These are phyloP conservation scores for Actinemys pallida DNA, from an alignment of 2,113 vertebrate genomes.

Conservation along the genomic window DNA sequence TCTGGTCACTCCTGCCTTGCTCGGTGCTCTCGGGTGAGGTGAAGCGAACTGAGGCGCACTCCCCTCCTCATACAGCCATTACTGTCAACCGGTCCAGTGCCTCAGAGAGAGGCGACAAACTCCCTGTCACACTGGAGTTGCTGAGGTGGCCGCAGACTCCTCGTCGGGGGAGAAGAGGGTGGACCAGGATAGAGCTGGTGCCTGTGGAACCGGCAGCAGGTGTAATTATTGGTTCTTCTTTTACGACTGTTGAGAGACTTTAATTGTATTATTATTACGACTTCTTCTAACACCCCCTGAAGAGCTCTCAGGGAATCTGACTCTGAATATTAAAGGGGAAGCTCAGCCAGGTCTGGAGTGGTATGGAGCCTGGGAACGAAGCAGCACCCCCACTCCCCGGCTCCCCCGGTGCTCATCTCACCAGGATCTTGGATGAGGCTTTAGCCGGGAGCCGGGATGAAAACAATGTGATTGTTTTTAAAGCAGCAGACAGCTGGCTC, in stretches of 20 bases:
- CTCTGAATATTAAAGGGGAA: conserved; percentile 44
- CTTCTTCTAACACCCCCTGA: conserved; percentile 2
- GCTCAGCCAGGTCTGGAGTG: background rate
- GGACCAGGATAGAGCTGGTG: background rate
- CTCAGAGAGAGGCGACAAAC: background rate
- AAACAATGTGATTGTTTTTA: conserved; percentile 37
- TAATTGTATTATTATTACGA: conserved; percentile 29
- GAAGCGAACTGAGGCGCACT: background rate
- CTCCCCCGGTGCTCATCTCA: background rate
- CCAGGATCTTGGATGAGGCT: background rate
- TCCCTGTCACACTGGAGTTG: background rate
- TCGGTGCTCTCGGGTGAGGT: background rate
- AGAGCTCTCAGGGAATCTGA: conserved; percentile 38
- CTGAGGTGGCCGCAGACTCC: background rate
- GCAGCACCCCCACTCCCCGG: fast-evolving
- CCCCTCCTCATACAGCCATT: background rate
- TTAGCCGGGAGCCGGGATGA: background rate
- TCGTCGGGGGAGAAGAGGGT: background rate
- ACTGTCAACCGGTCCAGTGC: conserved; percentile 6
- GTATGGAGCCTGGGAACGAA: background rate
- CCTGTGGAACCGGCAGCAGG: background rate
- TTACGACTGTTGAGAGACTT: conserved; percentile 28
- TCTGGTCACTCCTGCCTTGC: background rate
- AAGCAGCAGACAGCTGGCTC: conserved; percentile 48
- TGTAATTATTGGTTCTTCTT: conserved; percentile 36